Base-by-base conservation (phyloP, 2,888 invertebrate species). In the Lissonota sp. region DNA sequence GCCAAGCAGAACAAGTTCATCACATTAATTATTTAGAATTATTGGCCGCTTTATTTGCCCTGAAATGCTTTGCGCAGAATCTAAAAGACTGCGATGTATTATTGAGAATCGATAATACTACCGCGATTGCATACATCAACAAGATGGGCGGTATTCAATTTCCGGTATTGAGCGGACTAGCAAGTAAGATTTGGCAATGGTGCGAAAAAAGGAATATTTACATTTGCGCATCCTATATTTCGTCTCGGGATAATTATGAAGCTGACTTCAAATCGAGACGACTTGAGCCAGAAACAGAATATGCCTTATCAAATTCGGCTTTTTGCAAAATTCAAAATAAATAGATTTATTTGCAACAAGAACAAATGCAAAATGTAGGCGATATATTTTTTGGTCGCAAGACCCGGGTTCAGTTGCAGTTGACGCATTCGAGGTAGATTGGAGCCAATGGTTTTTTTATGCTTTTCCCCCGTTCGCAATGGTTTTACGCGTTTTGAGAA, bases 301-400 rank as follows among this genome's bases (percentile, higher is more conserved):
- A 55, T 42, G 40, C 51, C 6, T 44, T 82, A n/a, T 63, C 80
- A 12, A 0, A 42, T 51, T 12, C 39, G 4, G 79, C 79, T 0
- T 81, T 77, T 6, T 6, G n/a, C 3, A 37, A 40, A 5, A 79
- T 84, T 7, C 2, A 6, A 12, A n/a, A 60, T 8, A 80, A 6
- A 81, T 85, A 6, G 83, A 86, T 69, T 66, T 85, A 40, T 86
- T 86, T 26, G 84, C 84, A 8, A 58, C 80, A 4, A 53, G 79
- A n/a, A 57, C 74, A 4, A 86, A 85, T 53, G 44, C 37, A 1
- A 85, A 86, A 75, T 86, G 85, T 37, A 8, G 55, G 6, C 67
- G 60, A 0, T 86, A 80, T 46, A 46, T 85, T 39, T 84, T 81
- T 0, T 85, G 85, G 84, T 16, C 37, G 6, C 70, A 62, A 53